Conservation (phyloP, 1,140 invertebrate genomes). For the Maconellicoccus hirsutus region DNA sequence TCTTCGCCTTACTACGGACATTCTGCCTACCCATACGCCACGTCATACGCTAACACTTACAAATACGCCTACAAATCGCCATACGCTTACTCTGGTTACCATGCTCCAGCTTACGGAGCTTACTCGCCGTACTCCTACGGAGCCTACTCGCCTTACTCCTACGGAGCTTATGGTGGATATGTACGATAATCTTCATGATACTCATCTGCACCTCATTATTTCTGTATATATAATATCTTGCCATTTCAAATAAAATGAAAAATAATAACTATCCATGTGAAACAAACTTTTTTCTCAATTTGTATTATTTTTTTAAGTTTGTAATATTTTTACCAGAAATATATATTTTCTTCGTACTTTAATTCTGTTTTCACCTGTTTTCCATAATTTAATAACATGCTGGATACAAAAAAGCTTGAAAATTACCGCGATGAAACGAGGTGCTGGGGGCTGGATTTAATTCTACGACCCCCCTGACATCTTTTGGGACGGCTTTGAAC, state of each 20-base stretch:
- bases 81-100: neutral
- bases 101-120: neutral
- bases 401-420: no score
- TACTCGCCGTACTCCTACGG: neutral
- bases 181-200: neutral
- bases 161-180: neutral
- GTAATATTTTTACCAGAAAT: constrained; percentile 1
- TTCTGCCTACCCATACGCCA: neutral
- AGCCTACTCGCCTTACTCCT: neutral
- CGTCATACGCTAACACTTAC: neutral
- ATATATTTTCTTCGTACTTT: neutral
- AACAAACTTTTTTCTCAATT: neutral
- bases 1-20: neutral
- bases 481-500: no score
- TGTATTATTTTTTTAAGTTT: neutral
- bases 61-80: neutral
- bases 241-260: neutral
- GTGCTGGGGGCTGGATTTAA: no score
- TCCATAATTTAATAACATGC: no score
- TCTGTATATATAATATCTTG: neutral
- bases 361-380: no score
- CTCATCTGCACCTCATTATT: neutral
- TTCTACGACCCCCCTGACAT: no score
- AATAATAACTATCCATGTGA: neutral
- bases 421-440: no score